A percentile compares a stretch with the other conserved stretches of the same genome.
phyloP scores from a whole-genome alignment of 2,113 vertebrate species.

The Spea bombifrons region DNA sequence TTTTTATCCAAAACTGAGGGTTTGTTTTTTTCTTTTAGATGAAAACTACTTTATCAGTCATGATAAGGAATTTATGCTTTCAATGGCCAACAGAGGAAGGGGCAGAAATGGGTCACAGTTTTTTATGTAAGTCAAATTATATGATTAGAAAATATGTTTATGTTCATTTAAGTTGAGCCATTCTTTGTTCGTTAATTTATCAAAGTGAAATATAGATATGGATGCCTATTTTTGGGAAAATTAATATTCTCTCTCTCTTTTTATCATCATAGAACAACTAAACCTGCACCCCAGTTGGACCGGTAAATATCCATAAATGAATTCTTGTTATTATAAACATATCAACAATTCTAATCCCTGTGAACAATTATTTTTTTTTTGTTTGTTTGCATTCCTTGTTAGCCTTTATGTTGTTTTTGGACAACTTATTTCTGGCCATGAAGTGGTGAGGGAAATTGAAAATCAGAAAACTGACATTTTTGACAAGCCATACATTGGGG shows the following conservation, averaged over 20 bases:
- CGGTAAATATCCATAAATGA: constrained; percentile 71
- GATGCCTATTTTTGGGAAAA: constrained; percentile 53
- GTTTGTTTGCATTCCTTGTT: constrained; percentile 30
- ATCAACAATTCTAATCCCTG: neutral
- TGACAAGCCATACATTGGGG: constrained; percentile 88
- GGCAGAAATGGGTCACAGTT: constrained; percentile 98
- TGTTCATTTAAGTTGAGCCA: too few species aligned
- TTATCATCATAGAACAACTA: constrained; percentile 84
- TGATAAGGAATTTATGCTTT: constrained; percentile 94
- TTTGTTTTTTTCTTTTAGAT: constrained; percentile 69
- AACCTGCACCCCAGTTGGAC: constrained; percentile 94
- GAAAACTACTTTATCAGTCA: constrained; percentile 96
- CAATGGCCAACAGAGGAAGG: constrained; percentile 97
- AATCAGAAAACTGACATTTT: constrained; percentile 93
- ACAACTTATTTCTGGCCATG: constrained; percentile 96
- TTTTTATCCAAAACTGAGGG: too few species aligned
- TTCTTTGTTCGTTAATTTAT: too few species aligned
- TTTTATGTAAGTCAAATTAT: constrained; percentile 84
- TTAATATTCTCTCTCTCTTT: constrained; percentile 58
- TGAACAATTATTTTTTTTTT: constrained; percentile 47
- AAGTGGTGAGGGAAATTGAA: constrained; percentile 94
- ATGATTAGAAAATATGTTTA: too few species aligned
- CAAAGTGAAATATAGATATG: constrained; percentile 41
- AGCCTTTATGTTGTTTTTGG: constrained; percentile 98
- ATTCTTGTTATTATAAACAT: too few species aligned